These are phyloP conservation scores for Epirrhoe alternata DNA, from an alignment of 2,888 invertebrate species.

Conservation along the genomic window DNA sequence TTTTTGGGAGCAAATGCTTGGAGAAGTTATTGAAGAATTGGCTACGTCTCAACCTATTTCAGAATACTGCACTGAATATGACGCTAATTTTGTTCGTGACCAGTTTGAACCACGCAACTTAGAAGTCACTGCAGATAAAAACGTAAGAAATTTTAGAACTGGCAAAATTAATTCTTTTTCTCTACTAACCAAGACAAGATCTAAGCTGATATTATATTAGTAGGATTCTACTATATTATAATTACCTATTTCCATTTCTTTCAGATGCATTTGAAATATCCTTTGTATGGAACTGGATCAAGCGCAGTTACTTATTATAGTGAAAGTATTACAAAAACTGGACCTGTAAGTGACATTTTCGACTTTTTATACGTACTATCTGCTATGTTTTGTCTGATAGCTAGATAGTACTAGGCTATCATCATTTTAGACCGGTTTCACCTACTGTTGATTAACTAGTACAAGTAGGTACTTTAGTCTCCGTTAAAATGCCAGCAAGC, in stretches of 20 bases:
- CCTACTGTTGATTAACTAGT: too few species aligned
- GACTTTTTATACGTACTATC: not conserved
- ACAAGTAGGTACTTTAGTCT: too few species aligned
- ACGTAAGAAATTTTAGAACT: slow-evolving; percentile 53
- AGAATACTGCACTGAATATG: slow-evolving; percentile 77
- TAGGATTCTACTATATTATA: too few species aligned
- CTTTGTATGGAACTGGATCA: slow-evolving; percentile 79
- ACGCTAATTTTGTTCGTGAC: slow-evolving; percentile 71
- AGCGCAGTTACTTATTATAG: slow-evolving; percentile 79
- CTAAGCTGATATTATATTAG: too few species aligned
- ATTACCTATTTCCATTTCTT: slow-evolving; percentile 32
- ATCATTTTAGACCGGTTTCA: too few species aligned
- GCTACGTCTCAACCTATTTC: slow-evolving; percentile 64
- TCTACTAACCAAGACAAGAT: too few species aligned
- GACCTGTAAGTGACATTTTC: slow-evolving; percentile 62
- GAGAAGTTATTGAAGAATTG: slow-evolving; percentile 79
- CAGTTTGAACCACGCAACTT: slow-evolving; percentile 72
- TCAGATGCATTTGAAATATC: slow-evolving; percentile 78
- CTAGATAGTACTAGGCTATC: too few species aligned
- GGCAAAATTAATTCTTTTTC: too few species aligned
- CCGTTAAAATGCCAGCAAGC: too few species aligned
- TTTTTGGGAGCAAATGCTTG: slow-evolving; percentile 81
- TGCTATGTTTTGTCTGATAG: too few species aligned
- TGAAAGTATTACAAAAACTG: slow-evolving; percentile 67
- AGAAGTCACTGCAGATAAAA: slow-evolving; percentile 68